phyloP scores from a whole-genome alignment of 1,140 invertebrate species.

The Rhizoglyphus robini region DNA sequence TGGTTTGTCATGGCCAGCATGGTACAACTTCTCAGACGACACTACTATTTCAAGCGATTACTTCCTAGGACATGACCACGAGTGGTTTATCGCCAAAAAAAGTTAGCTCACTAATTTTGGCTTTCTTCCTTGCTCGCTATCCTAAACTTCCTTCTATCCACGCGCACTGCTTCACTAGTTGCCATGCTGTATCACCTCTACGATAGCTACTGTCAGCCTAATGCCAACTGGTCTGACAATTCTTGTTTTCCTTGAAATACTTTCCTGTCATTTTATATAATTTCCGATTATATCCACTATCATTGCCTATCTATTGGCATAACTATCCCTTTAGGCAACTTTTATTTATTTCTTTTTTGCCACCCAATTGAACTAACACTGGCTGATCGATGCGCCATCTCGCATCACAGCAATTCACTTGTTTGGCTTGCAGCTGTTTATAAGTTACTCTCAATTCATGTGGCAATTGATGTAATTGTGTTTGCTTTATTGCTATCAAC shows the following conservation, averaged over 20 bases:
- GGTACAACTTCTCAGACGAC: no score
- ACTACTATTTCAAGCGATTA: not conserved
- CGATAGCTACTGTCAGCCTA: not conserved
- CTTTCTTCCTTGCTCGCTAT: constrained; percentile 3
- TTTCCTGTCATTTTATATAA: constrained; percentile 15
- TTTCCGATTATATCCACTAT: constrained; percentile 8
- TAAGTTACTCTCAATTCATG: no score
- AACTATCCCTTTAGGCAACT: not conserved
- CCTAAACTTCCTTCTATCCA: not conserved
- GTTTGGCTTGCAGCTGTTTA: not conserved
- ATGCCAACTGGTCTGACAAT: not conserved
- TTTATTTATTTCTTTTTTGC: no score
- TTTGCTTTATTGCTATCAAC: no score
- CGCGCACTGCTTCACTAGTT: not conserved
- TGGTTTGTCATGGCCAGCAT: no score
- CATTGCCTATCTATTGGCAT: not conserved
- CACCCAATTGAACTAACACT: no score
- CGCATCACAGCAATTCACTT: not conserved
- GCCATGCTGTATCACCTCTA: constrained; percentile 12
- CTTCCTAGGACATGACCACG: constrained; percentile 8
- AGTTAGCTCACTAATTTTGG: constrained; percentile 1
- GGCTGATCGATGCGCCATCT: no score
- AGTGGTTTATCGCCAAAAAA: not conserved
- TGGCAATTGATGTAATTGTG: no score
- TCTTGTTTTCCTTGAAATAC: constrained; percentile 14